phyloP scores from a whole-genome alignment of 37 sponge, comb jelly and placozoan genomes.

The Chondrosia reniformis region DNA sequence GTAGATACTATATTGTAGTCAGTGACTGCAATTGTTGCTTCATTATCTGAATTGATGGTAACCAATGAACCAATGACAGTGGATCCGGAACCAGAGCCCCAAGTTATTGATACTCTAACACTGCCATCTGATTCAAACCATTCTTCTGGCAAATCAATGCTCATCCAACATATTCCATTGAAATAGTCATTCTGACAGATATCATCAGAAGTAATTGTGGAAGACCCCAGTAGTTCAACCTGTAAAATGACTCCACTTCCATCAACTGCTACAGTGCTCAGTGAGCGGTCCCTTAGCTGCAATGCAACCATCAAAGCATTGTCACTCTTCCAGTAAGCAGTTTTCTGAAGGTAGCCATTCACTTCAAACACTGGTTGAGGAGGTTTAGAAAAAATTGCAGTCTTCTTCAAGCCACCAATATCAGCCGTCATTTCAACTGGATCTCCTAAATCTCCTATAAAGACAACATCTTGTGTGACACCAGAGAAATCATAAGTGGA shows the following conservation, averaged over 20 bases:
- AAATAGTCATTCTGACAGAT: background rate
- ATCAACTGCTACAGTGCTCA: constrained; percentile 7
- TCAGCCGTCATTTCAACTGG: background rate
- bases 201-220: background rate
- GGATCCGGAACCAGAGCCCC: background rate
- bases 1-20: constrained; percentile 26
- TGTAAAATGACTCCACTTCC: background rate
- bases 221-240: background rate
- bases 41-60: background rate
- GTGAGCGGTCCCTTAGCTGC: background rate
- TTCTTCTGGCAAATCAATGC: constrained; percentile 24
- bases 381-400: background rate
- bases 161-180: constrained; percentile 34
- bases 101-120: too few relatives aligned
- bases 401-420: background rate
- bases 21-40: background rate
- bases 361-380: background rate
- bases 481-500: background rate
- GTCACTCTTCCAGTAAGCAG: background rate
- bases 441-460: constrained; percentile 2
- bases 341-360: background rate
- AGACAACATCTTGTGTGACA: background rate
- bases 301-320: background rate
- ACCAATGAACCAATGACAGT: constrained; percentile 16
- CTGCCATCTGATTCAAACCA: constrained; percentile 48